Conservation (phyloP, 2,888 invertebrate species). For the Crematogaster levior region DNA sequence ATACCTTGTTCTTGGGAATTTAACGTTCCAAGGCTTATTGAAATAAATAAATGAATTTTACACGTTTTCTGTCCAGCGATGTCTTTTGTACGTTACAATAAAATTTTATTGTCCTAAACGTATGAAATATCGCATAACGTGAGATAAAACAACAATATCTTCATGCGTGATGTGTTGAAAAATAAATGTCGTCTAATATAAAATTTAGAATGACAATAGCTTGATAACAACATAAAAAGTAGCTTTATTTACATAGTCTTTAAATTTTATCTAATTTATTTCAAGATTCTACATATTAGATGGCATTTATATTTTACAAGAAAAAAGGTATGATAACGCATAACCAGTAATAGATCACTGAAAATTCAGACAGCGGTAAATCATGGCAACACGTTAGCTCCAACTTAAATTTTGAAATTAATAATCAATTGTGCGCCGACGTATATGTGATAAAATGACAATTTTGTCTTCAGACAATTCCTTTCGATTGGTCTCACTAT, state of each 20-base stretch:
- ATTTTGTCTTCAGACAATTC: neutral
- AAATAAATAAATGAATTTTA: neutral
- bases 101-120: neutral
- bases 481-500: neutral
- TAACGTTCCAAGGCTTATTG: too few species aligned
- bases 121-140: neutral
- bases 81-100: neutral
- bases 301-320: neutral
- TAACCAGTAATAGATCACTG: neutral
- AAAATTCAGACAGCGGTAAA: neutral
- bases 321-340: neutral
- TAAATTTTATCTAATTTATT: neutral
- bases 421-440: neutral
- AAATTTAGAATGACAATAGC: neutral
- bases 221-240: neutral
- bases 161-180: neutral
- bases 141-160: neutral
- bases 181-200: neutral
- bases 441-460: neutral
- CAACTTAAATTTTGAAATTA: neutral
- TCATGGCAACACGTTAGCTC: neutral
- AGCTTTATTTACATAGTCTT: too few species aligned
- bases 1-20: too few species aligned
- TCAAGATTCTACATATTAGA: neutral
- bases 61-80: neutral